Base-by-base conservation (phyloP, 2,797 vertebrate species). In the Squalus acanthias region DNA sequence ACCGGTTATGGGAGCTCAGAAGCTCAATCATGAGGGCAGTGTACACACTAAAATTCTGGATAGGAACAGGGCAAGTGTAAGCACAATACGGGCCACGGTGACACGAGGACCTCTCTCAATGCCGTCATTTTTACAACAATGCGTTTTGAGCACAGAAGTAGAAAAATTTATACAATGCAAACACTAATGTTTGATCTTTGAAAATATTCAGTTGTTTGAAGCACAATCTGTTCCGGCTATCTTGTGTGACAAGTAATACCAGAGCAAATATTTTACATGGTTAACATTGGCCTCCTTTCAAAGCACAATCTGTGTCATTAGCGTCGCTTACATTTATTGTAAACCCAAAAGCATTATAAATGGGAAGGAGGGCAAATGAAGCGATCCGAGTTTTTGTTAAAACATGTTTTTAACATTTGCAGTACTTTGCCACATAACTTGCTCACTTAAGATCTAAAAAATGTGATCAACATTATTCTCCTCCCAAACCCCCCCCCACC, bases 41-140 rank as follows among this genome's bases (percentile, higher is more conserved):
- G 8, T 82, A 24, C 60, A 96, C 33, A 67, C 53, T 82, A 12
- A 95, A 33, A 57, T 57, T 74, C 2, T 29, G 13, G 33, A 95
- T 74, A 76, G 24, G 50, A 29, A 72, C 50, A 17, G 46, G 70
- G 94, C 94, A 26, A 70, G 7, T 50, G 67, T 50, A 72, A 95
- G 33, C 65, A 95, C 94, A 95, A 53, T 50, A 74, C 22, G 7
- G 46, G 50, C 94, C 94, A 95, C 46, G 74, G 70, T 95, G 70
- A 95, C 13, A 46, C 69, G 29, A 95, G 46, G 46, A 95, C 93
- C 10, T 20, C 33, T 33, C 57, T 95, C 12, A 33, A 72, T 50
- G 13, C 94, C 10, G 13, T 57, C 69, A 95, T 53, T 95, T 74
- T 95, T 67, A 17, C 2, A 65, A 50, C n/a, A 72, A 70, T 6